Base-by-base conservation (phyloP, 2,797 vertebrate genomes). In the Notoglanidium macrostoma region DNA sequence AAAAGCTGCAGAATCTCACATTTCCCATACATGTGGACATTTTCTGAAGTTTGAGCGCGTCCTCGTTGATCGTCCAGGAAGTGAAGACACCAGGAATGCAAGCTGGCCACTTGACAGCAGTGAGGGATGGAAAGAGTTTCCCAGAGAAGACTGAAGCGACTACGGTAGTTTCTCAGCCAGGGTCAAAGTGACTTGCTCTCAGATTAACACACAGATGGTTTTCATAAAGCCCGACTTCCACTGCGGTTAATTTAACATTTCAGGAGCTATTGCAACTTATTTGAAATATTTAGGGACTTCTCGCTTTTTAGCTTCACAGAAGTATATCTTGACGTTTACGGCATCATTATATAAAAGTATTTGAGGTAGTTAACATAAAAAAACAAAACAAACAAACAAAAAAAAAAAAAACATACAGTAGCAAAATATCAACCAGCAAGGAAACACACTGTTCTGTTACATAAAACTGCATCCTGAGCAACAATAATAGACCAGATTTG, bases 381-480 rank as follows among this genome's bases (percentile, higher is more conserved):
- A 90, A 88, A 88, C 76, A 61, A 21, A 23, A 59, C 35, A 35
- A 35, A 35, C 35, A 35, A 35, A 35, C 1, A 35, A 35, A 35
- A 35, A 57, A 21, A 26, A 26, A 15, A 67, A 67, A 26, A 46
- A 9, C 87, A 86, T 80, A 90, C 79, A 88, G 89, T 70, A 86
- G 92, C 89, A 86, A 84, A 88, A 40, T 44, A 0, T n/a, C 72
- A 40, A 78, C 63, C n/a, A 46, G 67, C 54, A 72, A 12, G 35
- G 57, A 81, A 82, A 67, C 88, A 92, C 89, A 84, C 67, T 51
- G 87, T 83, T 82, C 57, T 29, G 92, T 95, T 94, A 93, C 87
- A 92, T 92, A 94, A 93, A 91, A 90, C 83, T 61, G 84, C 80
- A 67, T 49, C 59, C 90, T 4, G 83, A 89, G 89, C 91, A 89